Percentiles rank a stretch among this genome's conserved stretches.
Conservation (phyloP, 2,113 vertebrate genomes). For the Mugil cephalus region DNA sequence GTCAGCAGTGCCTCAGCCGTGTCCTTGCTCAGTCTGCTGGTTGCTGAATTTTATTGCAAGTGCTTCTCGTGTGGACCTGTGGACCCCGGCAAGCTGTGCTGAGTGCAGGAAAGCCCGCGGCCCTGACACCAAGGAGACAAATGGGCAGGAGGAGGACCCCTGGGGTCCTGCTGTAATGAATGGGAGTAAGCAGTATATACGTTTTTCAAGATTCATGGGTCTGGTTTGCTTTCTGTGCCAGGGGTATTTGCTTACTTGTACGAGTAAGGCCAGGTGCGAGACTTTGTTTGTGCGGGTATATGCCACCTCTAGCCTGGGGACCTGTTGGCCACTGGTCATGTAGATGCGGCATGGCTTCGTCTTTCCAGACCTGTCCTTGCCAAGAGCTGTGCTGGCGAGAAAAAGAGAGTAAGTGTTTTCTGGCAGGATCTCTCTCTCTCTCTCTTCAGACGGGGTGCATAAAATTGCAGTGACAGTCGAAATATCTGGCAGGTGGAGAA, state of each 20-base stretch:
- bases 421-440: conserved; percentile 25
- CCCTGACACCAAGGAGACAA: conserved; percentile 60
- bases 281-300: conserved; percentile 21
- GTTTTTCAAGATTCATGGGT: conserved; percentile 67
- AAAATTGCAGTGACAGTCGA: conserved; percentile 68
- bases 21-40: conserved; percentile 16
- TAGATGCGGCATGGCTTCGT: background rate
- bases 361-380: background rate
- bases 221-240: conserved; percentile 16
- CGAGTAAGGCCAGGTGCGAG: conserved; percentile 10
- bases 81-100: conserved; percentile 5
- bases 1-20: background rate
- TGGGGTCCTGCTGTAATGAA: conserved; percentile 65
- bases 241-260: conserved; percentile 33
- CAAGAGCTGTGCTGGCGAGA: conserved; percentile 3
- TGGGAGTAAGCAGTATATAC: conserved; percentile 56
- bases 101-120: conserved; percentile 8
- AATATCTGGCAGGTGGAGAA: conserved; percentile 64
- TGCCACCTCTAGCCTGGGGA: conserved; percentile 26
- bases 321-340: conserved; percentile 18
- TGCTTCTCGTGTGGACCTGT: conserved; percentile 26
- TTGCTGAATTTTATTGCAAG: conserved; percentile 13
- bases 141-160: conserved; percentile 49
- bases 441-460: conserved; percentile 43
- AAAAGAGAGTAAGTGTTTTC: conserved; percentile 25